Evolutionary conservation across 2,888 invertebrate species (phyloP).

Genomic region (Lasioglossum vierecki): DNA sequence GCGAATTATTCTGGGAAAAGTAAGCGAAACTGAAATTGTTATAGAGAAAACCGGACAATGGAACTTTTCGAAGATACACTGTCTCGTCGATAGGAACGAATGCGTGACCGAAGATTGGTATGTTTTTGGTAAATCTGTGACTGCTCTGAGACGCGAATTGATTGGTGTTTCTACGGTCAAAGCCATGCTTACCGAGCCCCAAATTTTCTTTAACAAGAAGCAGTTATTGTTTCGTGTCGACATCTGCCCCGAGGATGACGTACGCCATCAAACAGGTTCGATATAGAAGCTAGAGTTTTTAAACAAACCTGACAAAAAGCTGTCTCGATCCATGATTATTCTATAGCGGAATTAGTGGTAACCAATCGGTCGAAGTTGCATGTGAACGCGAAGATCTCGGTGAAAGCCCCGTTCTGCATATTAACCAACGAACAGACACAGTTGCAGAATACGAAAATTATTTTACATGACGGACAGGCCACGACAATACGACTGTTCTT

Average conservation of each 20-base stretch:
- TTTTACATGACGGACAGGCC: constrained; percentile 65
- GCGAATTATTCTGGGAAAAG: constrained; percentile 70
- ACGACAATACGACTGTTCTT: constrained; percentile 73
- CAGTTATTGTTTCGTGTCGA: constrained; percentile 85
- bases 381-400: constrained; percentile 84
- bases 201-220: constrained; percentile 85
- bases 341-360: constrained; percentile 85
- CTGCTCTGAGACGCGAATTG: constrained; percentile 85
- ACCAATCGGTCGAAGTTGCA: constrained; percentile 86
- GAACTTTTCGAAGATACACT: not conserved
- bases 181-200: constrained; percentile 87
- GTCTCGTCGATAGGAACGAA: constrained; percentile 70
- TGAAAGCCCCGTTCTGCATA: constrained; percentile 85
- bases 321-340: too few relatives aligned
- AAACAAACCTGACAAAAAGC: too few relatives aligned
- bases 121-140: constrained; percentile 86
- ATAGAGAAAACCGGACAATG: too few relatives aligned
- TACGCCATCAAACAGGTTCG: constrained; percentile 84
- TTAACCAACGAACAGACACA: constrained; percentile 57
- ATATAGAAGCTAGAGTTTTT: too few relatives aligned
- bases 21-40: constrained; percentile 60
- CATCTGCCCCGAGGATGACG: constrained; percentile 84
- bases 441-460: constrained; percentile 65
- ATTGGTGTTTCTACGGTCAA: constrained; percentile 85
- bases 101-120: constrained; percentile 86